A percentile compares a stretch with the other conserved stretches of the same genome.
These are phyloP conservation scores for Nomada goodeniana DNA, from an alignment of 2,888 invertebrate species.

Conservation along the genomic window DNA sequence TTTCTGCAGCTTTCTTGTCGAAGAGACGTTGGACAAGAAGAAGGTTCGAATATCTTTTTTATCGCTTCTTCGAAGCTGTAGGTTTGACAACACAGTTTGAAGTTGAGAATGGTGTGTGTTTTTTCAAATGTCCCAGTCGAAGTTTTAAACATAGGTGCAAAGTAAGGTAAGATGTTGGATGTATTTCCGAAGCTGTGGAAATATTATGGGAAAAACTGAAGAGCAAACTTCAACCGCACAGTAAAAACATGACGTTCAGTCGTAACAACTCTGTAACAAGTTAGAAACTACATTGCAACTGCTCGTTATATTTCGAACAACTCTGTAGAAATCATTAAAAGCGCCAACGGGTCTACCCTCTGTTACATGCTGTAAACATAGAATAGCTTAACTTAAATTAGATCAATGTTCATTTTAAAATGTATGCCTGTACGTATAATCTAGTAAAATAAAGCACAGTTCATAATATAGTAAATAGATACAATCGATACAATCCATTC, in stretches of 20 bases:
- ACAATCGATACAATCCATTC: not conserved
- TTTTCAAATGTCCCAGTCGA: too few relatives aligned
- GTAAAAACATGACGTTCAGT: not conserved
- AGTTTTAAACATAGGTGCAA: too few relatives aligned
- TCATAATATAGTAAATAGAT: not conserved
- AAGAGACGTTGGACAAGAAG: not conserved
- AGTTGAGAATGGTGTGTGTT: not conserved
- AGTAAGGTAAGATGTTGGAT: not conserved
- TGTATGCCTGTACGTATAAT: too few relatives aligned
- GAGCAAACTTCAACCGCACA: not conserved
- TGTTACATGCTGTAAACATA: not conserved
- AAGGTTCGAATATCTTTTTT: not conserved
- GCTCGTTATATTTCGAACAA: not conserved
- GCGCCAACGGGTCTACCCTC: not conserved
- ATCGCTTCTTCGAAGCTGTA: not conserved
- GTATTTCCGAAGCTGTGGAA: not conserved
- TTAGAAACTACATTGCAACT: not conserved
- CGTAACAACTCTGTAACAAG: not conserved
- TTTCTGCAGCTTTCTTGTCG: not conserved
- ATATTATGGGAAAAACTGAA: not conserved
- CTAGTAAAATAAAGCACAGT: not conserved
- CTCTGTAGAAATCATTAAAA: conserved; percentile 7
- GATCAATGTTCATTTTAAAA: not conserved
- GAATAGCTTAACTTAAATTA: not conserved
- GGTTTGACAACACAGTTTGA: not conserved